phyloP scores from a whole-genome alignment of 2,888 invertebrate genomes.

The Drosophila borborema region DNA sequence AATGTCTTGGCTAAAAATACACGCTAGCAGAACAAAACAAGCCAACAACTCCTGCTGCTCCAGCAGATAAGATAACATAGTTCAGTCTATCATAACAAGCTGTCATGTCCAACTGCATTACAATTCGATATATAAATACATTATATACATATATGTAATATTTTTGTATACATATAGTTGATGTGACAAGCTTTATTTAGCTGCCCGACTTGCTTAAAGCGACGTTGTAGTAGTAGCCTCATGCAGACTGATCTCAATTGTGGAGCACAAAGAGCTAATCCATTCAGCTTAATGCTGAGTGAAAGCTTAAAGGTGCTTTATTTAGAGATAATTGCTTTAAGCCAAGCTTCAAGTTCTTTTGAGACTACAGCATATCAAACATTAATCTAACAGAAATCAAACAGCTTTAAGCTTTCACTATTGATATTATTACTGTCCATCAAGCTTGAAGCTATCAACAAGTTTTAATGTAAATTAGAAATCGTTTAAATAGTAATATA shows the following conservation, averaged over 20 bases:
- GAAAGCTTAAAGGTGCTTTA: neutral
- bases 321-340: neutral
- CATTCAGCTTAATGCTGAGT: neutral
- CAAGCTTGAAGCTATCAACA: neutral
- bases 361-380: neutral
- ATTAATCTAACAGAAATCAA: neutral
- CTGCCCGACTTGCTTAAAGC: neutral
- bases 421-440: neutral
- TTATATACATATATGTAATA: slow-evolving; percentile 1
- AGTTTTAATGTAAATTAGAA: neutral
- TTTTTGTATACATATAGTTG: neutral
- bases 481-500: neutral
- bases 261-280: neutral
- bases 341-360: too few relatives aligned
- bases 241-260: neutral
- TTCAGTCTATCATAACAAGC: slow-evolving; percentile 30
- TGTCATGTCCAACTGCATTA: slow-evolving; percentile 35
- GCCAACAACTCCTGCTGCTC: slow-evolving; percentile 11
- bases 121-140: slow-evolving; percentile 5
- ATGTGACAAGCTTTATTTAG: neutral
- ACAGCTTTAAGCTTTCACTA: slow-evolving; percentile 3
- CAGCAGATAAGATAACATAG: slow-evolving; percentile 48
- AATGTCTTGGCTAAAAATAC: slow-evolving; percentile 58
- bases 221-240: neutral
- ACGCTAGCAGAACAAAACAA: slow-evolving; percentile 12